Conservation (phyloP, 2,888 invertebrate genomes). For the Pycnomerus fuliginosus region DNA sequence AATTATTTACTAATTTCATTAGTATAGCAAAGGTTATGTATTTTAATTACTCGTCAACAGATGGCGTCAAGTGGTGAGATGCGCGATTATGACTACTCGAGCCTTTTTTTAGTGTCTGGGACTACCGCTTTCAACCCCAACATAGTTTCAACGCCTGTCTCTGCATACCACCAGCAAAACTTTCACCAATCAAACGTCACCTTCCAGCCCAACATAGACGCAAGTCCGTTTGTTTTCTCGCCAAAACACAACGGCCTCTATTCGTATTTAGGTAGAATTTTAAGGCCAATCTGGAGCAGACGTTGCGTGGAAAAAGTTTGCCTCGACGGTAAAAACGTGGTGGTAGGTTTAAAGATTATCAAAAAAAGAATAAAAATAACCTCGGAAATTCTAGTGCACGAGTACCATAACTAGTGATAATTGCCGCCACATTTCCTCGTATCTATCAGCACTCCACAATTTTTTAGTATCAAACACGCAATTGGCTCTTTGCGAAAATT, state of each 20-base stretch:
- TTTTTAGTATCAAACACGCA: constrained; percentile 74
- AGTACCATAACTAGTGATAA: constrained; percentile 70
- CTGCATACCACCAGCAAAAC: constrained; percentile 30
- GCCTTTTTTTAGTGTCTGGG: constrained; percentile 32
- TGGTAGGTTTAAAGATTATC: constrained; percentile 54
- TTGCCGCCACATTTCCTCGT: constrained; percentile 70
- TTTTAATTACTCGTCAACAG: too few species aligned
- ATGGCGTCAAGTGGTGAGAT: too few species aligned
- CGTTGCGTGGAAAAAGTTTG: constrained; percentile 66
- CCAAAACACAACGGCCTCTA: constrained; percentile 94
- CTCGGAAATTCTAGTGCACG: constrained; percentile 57
- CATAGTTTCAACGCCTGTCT: constrained; percentile 48
- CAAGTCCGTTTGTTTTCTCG: constrained; percentile 55
- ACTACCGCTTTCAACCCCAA: constrained; percentile 38
- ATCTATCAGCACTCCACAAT: constrained; percentile 70
- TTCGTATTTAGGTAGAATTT: constrained; percentile 82
- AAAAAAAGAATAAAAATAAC: neutral
- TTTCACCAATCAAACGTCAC: constrained; percentile 24
- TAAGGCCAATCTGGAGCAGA: constrained; percentile 86
- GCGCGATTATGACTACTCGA: too few species aligned
- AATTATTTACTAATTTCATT: constrained; percentile 4
- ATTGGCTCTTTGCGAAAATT: constrained; percentile 35
- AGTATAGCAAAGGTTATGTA: too few species aligned
- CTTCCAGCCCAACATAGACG: constrained; percentile 31
- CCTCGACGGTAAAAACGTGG: constrained; percentile 57